Evolutionary conservation across 2,888 invertebrate species (phyloP).

Genomic region (Auanema sp.): DNA sequence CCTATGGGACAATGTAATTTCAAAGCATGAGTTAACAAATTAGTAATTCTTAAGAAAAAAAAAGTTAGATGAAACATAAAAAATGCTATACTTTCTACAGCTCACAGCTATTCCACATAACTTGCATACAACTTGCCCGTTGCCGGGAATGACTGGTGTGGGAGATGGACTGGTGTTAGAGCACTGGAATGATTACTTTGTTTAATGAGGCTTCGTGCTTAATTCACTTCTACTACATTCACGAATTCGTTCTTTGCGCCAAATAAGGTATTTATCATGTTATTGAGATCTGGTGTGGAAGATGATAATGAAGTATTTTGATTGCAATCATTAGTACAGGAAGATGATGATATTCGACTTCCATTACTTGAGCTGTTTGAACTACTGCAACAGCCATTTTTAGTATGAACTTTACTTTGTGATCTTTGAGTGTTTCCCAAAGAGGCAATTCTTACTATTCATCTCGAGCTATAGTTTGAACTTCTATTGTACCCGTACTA

Average conservation of each 20-base stretch:
- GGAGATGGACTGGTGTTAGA: background rate
- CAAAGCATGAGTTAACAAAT: conserved; percentile 15
- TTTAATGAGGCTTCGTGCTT: background rate
- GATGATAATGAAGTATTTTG: background rate
- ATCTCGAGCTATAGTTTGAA: too few species aligned
- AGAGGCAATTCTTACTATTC: too few species aligned
- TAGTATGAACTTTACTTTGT: too few species aligned
- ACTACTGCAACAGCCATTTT: too few species aligned
- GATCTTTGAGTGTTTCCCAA: too few species aligned
- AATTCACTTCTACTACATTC: background rate
- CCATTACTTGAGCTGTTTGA: too few species aligned
- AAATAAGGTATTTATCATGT: too few species aligned
- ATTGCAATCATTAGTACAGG: background rate
- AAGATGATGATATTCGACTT: background rate
- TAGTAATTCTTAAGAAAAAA: conserved; percentile 18
- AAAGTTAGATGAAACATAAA: background rate
- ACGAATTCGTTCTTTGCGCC: too few species aligned
- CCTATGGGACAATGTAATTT: conserved; percentile 16
- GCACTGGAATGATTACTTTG: background rate
- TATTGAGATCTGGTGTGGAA: background rate
- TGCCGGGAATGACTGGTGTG: conserved; percentile 14
- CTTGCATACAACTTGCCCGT: conserved; percentile 13
- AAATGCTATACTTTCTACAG: conserved; percentile 18
- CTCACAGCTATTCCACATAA: conserved; percentile 19
- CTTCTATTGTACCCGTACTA: too few species aligned